Evolutionary conservation across 2,113 vertebrate species (phyloP), one percentile per base, ranked within the genome.

Genomic region (Morone saxatilis): DNA sequence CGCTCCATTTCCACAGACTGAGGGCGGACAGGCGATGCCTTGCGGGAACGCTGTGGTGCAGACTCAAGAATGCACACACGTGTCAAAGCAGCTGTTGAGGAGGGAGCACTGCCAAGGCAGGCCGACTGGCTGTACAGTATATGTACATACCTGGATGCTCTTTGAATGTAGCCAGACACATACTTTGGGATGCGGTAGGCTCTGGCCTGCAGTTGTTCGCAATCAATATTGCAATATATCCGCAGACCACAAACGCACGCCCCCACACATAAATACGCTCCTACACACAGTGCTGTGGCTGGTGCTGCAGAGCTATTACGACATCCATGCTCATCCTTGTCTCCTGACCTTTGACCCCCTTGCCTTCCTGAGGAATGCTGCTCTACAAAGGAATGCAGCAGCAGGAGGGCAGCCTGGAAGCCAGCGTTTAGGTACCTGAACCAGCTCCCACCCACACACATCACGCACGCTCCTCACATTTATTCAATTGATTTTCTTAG

Each of bases 81-180:
- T 91, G 91, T 93, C 83, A 79, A 67, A 93, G 89, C 91, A 94
- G 90, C 91, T 90, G 92, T 91, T 88, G 62, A 72, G 25, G 40
- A 57, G n/a, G 60, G 81, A 84, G 72, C 43, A 0, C 70, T 71
- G 89, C 80, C 84, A 67, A 76, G 66, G 53, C 67, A 69, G 74
- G 20, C 65, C 1, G 69, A 41, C 25, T 6, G 20, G 14, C 76
- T 66, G 71, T 66, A 57, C 85, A 20, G 13, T 45, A 16, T 62
- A 62, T 16, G 19, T 80, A 62, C 67, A 50, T 79, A 88, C 87
- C 78, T 86, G 77, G 78, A 80, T 68, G 73, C 80, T 69, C 20
- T 41, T 57, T 69, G 67, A 80, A 56, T 56, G 59, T 7, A 57
- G 38, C 54, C 56, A 16, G 31, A 68, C 60, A 38, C 53, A 43